phyloP scores from a whole-genome alignment of 2,888 invertebrate species.

The Tetranychus piercei region DNA sequence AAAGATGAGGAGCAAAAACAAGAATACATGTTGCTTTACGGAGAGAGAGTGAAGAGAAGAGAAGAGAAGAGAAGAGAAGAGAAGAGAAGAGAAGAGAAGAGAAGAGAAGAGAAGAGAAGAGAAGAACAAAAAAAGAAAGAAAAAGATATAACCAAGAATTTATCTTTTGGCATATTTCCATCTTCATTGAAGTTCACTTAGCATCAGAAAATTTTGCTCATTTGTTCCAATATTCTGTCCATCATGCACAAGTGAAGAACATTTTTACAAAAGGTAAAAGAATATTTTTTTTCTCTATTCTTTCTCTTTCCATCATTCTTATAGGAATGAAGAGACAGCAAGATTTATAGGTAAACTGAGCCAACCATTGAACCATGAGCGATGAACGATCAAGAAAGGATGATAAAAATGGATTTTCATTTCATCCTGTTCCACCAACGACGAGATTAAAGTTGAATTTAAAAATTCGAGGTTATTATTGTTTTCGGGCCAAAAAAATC shows the following conservation, averaged over 20 bases:
- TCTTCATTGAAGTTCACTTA: too few species aligned
- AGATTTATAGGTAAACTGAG: too few species aligned
- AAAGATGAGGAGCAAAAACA: background rate
- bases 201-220: too few species aligned
- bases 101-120: background rate
- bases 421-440: background rate
- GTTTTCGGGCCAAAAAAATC: background rate
- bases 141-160: background rate
- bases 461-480: background rate
- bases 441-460: background rate
- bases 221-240: too few species aligned
- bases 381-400: background rate
- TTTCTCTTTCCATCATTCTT: too few species aligned
- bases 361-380: too few species aligned
- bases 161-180: too few species aligned
- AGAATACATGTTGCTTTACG: background rate
- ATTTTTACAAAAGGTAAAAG: too few species aligned
- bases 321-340: too few species aligned
- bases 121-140: background rate
- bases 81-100: background rate
- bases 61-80: background rate
- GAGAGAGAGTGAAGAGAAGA: conserved; percentile 1
- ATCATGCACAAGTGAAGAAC: too few species aligned
- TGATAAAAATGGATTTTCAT: background rate
- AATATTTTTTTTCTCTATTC: too few species aligned